Conservation (phyloP, 2,113 vertebrate genomes). For the Halcyon senegalensis region DNA sequence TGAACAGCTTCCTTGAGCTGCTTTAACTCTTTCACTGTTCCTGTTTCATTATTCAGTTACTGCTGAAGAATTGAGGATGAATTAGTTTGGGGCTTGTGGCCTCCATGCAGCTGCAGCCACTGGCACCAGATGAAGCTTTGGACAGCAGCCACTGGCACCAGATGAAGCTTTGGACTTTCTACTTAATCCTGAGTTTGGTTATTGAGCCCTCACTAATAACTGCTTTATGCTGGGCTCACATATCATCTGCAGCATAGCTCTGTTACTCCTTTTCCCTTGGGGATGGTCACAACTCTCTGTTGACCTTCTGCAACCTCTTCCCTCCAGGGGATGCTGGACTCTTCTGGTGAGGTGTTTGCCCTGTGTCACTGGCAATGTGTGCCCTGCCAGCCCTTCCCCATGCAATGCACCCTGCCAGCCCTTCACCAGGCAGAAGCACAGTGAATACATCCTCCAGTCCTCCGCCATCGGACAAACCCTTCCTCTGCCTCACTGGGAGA, state of each 20-base stretch:
- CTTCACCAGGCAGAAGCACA: background rate
- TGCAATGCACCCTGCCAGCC: background rate
- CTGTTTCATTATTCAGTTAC: background rate
- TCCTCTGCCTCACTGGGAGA: background rate
- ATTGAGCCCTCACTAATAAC: background rate
- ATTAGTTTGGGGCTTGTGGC: background rate
- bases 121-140: background rate
- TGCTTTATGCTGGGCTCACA: background rate
- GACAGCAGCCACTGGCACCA: accelerated
- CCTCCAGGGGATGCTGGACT: background rate
- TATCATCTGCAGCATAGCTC: background rate
- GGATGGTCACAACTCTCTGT: background rate
- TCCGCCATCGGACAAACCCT: background rate
- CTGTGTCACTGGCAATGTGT: accelerated
- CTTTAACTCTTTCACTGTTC: slow-evolving; percentile 1
- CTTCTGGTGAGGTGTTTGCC: background rate
- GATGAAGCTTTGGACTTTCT: background rate
- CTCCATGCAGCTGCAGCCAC: accelerated
- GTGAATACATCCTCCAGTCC: background rate
- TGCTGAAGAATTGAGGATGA: background rate
- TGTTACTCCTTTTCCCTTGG: background rate
- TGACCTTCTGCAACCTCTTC: background rate
- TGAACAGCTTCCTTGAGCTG: background rate
- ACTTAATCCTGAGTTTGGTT: background rate
- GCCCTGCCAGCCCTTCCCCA: background rate